Evolutionary conservation across 2,113 vertebrate species (phyloP).

Genomic region (Forbesichthys agassizii): DNA sequence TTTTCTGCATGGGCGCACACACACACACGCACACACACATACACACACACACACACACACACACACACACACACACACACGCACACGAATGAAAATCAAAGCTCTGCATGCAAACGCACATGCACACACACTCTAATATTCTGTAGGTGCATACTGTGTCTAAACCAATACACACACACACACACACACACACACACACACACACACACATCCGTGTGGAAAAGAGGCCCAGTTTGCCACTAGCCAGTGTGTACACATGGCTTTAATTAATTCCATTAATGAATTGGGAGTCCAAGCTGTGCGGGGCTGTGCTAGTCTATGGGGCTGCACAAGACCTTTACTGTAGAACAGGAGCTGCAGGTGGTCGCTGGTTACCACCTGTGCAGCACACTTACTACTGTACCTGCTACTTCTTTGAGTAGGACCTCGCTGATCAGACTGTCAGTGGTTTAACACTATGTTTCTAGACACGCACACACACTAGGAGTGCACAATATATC

Average conservation of each 20-base stretch:
- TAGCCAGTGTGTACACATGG: constrained; percentile 38
- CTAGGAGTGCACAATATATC: neutral
- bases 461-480: neutral
- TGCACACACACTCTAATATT: neutral
- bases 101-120: constrained; percentile 8
- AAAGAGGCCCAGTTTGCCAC: constrained; percentile 46
- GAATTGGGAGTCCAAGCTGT: constrained; percentile 54
- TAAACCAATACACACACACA: neutral
- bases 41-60: constrained; percentile 8
- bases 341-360: too few species aligned
- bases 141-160: neutral
- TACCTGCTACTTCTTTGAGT: too few species aligned
- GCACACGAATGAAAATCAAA: constrained; percentile 9
- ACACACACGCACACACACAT: neutral
- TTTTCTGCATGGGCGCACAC: constrained; percentile 1
- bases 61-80: neutral
- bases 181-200: constrained; percentile 15
- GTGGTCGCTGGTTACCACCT: too few species aligned
- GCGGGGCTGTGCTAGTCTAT: neutral
- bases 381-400: too few species aligned
- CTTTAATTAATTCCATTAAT: constrained; percentile 66
- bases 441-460: too few species aligned
- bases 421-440: too few species aligned
- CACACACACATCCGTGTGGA: constrained; percentile 29
- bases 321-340: too few species aligned